Percentiles rank a stretch among this genome's conserved stretches.
These are phyloP conservation scores for Dallia pectoralis DNA, from an alignment of 2,797 vertebrate species.

Conservation along the genomic window DNA sequence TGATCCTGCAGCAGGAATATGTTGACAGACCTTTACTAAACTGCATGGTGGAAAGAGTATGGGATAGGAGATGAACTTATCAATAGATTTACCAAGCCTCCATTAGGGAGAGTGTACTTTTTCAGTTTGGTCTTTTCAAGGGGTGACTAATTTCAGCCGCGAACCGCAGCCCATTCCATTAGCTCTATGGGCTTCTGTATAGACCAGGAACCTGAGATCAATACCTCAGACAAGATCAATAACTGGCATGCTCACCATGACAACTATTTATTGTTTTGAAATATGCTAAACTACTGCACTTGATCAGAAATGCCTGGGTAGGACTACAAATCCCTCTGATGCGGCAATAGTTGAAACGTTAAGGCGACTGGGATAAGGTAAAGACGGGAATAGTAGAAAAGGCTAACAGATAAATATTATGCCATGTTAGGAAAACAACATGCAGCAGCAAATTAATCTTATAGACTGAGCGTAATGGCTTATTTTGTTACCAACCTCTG, in stretches of 20 bases:
- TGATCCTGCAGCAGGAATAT: background rate
- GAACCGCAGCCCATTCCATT: slow-evolving; percentile 31
- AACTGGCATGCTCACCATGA: slow-evolving; percentile 32
- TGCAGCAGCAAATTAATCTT: background rate
- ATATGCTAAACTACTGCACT: slow-evolving; percentile 35
- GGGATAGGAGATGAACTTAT: slow-evolving; percentile 25
- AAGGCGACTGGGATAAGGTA: background rate
- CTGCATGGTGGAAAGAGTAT: slow-evolving; percentile 5
- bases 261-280: slow-evolving; percentile 36
- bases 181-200: slow-evolving; percentile 14
- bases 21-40: slow-evolving; percentile 20
- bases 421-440: background rate
- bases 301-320: slow-evolving; percentile 10
- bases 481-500: too few relatives aligned
- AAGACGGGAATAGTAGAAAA: background rate
- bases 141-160: slow-evolving; percentile 32
- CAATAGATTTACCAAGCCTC: slow-evolving; percentile 37
- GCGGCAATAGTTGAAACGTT: background rate
- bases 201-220: slow-evolving; percentile 21
- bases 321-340: background rate
- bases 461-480: background rate
- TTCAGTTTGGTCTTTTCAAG: slow-evolving; percentile 32
- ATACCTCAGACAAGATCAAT: slow-evolving; percentile 33
- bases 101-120: slow-evolving; percentile 31
- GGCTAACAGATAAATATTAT: background rate